Base-by-base conservation (phyloP, 2,113 vertebrate species). In the Amazona vittata region DNA sequence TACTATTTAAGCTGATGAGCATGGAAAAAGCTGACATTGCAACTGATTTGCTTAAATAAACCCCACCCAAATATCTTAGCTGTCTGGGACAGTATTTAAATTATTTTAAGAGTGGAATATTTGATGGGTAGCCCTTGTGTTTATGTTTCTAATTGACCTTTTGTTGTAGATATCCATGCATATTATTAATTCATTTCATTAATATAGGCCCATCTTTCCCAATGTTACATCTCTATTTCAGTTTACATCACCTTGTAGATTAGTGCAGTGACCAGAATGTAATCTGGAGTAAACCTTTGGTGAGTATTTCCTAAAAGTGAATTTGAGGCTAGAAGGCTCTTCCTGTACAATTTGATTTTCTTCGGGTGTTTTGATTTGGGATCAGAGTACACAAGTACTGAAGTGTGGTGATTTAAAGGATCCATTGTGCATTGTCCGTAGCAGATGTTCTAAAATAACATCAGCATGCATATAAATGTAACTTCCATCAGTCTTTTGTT, bases 371-470 rank as follows among this genome's bases (percentile, higher is more conserved):
- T 93, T 86, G 15, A 5, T 80, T 85, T 46, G 22, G 41, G 35
- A 20, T 80, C 52, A 47, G 46, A 28, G 29, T 74, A 28, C 28
- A 28, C 65, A 94, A 91, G 21, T 70, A 29, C 50, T 53, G 29
- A 37, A 81, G 22, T 25, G 83, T 1, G 0, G 31, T 50, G 6
- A 55, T 87, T 92, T 88, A 88, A 93, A 85, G 25, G 35, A 80
- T 77, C 81, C 50, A 71, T 93, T 96, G 87, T 96, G 31, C 26
- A 59, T 96, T 88, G 87, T 96, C 39, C 12, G 4, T 70, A 73
- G 59, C 59, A 92, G 67, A 83, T 96, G 93, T 90, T 96, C 69
- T 79, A 65, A 88, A 95, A 80, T 91, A 90, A 73, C 90, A 70
- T 92, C 83, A 89, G 10, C 20, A 4, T 71, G 62, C 50, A 90